phyloP scores from a whole-genome alignment of 2,888 invertebrate species.

The Acleris holmiana region DNA sequence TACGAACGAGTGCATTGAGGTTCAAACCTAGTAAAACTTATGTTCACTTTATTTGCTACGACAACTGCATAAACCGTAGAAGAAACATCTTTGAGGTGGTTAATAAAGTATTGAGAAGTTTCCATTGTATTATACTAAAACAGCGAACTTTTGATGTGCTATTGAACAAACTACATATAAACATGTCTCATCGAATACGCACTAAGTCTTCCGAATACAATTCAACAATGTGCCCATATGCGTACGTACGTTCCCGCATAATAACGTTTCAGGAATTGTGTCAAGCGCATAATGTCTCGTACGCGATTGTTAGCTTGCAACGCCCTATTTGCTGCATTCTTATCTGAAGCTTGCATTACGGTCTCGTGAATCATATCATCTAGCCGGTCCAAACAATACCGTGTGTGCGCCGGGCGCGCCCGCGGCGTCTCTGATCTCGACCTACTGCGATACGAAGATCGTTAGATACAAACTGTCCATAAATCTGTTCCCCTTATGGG shows the following conservation, averaged over 20 bases:
- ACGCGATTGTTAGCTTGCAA: conserved; percentile 69
- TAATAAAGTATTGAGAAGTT: background rate
- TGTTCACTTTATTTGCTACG: no score
- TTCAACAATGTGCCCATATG: conserved; percentile 54
- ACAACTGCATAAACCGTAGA: no score
- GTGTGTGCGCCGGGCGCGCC: conserved; percentile 74
- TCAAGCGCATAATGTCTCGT: conserved; percentile 66
- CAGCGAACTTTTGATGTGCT: conserved; percentile 44
- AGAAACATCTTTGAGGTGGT: no score
- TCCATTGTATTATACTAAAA: conserved; percentile 29
- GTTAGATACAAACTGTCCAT: conserved; percentile 69
- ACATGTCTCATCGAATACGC: conserved; percentile 11
- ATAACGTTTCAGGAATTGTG: conserved; percentile 61
- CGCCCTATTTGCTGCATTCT: conserved; percentile 78
- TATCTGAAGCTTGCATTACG: conserved; percentile 73
- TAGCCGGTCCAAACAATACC: conserved; percentile 70
- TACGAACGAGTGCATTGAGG: background rate
- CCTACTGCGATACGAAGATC: conserved; percentile 66
- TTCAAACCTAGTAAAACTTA: no score
- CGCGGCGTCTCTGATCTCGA: conserved; percentile 74
- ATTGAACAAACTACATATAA: conserved; percentile 30
- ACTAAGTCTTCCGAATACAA: conserved; percentile 16
- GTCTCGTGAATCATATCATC: conserved; percentile 74
- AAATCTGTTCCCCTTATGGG: conserved; percentile 76
- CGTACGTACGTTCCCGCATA: conserved; percentile 48